Evolutionary conservation across 2,797 vertebrate species (phyloP).

Genomic region (Malurus leucopterus): DNA sequence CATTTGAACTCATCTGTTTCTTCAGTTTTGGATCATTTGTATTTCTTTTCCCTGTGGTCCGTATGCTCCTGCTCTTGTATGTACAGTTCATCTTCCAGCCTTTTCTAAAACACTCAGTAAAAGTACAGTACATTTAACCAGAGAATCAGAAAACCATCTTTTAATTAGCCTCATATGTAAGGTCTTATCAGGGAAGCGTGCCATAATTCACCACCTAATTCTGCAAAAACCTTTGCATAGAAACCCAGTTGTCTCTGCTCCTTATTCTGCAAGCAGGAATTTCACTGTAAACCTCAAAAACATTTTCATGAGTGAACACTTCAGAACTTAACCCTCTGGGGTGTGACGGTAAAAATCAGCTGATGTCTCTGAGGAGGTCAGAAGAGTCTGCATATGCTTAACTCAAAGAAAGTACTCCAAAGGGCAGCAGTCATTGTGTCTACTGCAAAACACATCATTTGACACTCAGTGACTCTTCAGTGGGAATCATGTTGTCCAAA

Average conservation of each 20-base stretch:
- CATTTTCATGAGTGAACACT: not conserved
- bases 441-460: not conserved
- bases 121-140: not conserved
- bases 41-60: not conserved
- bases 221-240: not conserved
- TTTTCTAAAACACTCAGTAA: not conserved
- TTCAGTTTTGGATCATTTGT: not conserved
- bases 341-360: not conserved
- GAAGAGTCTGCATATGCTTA: not conserved
- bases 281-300: not conserved
- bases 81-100: not conserved
- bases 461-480: not conserved
- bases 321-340: not conserved
- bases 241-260: not conserved
- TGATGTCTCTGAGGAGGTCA: not conserved
- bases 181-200: not conserved
- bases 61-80: not conserved
- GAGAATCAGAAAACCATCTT: not conserved
- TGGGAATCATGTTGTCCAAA: not conserved
- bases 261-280: not conserved
- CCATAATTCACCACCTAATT: not conserved
- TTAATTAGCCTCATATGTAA: not conserved
- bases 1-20: not conserved
- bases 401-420: not conserved
- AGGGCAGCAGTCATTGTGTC: not conserved